Evolutionary conservation across 2,797 vertebrate genomes (phyloP).

Genomic region (Gouania willdenowi): DNA sequence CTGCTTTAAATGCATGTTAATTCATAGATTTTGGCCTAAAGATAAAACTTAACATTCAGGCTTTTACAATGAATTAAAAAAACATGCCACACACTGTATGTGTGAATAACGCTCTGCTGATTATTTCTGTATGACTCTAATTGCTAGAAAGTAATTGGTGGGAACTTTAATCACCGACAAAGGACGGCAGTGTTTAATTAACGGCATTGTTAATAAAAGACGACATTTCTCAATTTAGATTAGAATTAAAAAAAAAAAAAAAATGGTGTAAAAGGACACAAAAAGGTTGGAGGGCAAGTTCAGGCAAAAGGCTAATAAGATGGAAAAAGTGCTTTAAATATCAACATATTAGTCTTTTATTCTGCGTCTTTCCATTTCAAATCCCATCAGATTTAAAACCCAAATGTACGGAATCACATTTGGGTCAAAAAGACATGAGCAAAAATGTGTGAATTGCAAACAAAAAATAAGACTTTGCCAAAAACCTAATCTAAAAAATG

Average conservation of each 20-base stretch:
- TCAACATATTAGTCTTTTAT: too few species aligned
- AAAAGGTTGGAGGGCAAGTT: background rate
- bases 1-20: too few species aligned
- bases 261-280: background rate
- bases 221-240: constrained; percentile 61
- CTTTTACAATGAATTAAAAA: constrained; percentile 23
- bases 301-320: background rate
- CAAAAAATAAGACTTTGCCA: too few species aligned
- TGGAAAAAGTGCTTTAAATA: too few species aligned
- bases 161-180: constrained; percentile 60
- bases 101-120: constrained; percentile 21
- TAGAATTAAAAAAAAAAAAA: constrained; percentile 29
- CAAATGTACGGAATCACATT: too few species aligned
- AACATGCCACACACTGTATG: constrained; percentile 10
- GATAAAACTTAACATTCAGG: constrained; percentile 7
- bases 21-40: constrained; percentile 13
- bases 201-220: constrained; percentile 69
- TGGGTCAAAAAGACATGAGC: too few species aligned
- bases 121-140: constrained; percentile 35
- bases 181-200: constrained; percentile 60
- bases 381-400: too few species aligned
- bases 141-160: constrained; percentile 57
- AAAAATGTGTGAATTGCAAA: too few species aligned
- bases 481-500: too few species aligned
- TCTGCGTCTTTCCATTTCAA: too few species aligned